A percentile compares a stretch with the other conserved stretches of the same genome.
Conservation (phyloP, 1,140 invertebrate species). For the Plodia interpunctella region DNA sequence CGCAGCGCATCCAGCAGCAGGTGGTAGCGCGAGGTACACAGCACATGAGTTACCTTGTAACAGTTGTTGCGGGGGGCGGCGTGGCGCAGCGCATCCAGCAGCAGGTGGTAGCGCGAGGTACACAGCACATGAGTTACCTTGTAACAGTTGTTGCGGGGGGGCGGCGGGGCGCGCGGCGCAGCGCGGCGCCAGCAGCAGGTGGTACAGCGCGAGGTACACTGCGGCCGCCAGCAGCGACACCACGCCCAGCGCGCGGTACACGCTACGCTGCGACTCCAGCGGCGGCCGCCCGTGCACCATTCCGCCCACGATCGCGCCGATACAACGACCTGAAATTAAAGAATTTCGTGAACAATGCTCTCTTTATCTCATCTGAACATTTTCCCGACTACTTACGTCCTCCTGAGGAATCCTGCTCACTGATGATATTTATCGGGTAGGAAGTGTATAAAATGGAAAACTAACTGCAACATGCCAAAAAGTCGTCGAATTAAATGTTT, state of each 20-base stretch:
- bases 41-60: constrained; percentile 72
- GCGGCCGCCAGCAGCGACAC: constrained; percentile 79
- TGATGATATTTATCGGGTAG: no score
- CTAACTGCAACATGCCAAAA: no score
- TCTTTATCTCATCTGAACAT: no score
- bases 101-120: constrained; percentile 84
- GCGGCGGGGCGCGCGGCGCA: constrained; percentile 81
- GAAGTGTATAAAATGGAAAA: no score
- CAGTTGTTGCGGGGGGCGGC: constrained; percentile 74
- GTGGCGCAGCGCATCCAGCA: constrained; percentile 82
- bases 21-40: no score
- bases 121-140: constrained; percentile 48
- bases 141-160: constrained; percentile 71
- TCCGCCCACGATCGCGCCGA: constrained; percentile 81
- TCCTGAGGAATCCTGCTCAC: no score
- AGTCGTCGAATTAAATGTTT: no score
- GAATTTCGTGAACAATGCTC: no score
- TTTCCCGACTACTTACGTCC: no score
- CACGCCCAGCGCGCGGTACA: constrained; percentile 80
- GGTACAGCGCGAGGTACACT: constrained; percentile 83
- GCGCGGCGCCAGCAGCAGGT: constrained; percentile 82
- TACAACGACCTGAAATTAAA: constrained; percentile 79
- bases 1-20: no score
- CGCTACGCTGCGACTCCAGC: constrained; percentile 50
- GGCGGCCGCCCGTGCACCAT: constrained; percentile 64